Evolutionary conservation across 92 coral and sea anemone species (phyloP).

Genomic region (Zoanthus sansibaricus): DNA sequence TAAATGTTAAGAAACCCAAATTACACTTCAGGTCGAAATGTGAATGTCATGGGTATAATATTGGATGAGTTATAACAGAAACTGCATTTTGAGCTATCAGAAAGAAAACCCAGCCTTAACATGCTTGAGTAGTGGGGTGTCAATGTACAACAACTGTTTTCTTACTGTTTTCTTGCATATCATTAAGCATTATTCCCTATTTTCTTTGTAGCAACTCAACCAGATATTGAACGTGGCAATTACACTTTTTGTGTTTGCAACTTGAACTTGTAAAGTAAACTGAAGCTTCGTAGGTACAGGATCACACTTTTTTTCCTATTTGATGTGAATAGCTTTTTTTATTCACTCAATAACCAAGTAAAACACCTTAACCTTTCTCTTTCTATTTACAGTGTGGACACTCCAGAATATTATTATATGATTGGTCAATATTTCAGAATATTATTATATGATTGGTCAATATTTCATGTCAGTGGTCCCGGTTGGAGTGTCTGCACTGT

Average conservation of each 20-base stretch:
- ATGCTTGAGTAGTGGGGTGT: slow-evolving; percentile 6
- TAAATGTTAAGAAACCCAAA: slow-evolving; percentile 7
- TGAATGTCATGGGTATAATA: slow-evolving; percentile 13
- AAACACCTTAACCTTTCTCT: slow-evolving; percentile 11
- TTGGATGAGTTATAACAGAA: slow-evolving; percentile 10
- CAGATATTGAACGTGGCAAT: slow-evolving; percentile 9
- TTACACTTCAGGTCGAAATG: slow-evolving; percentile 12
- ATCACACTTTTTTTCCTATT: slow-evolving; percentile 9
- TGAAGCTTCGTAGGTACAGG: slow-evolving; percentile 16
- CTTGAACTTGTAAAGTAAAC: slow-evolving; percentile 10
- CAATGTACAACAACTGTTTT: slow-evolving; percentile 6
- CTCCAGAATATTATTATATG: slow-evolving; percentile 12
- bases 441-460: slow-evolving; percentile 1
- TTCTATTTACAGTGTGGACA: slow-evolving; percentile 11
- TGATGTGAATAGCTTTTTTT: slow-evolving; percentile 9
- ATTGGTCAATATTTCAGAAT: background rate
- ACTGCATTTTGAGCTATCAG: slow-evolving; percentile 7
- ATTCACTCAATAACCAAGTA: slow-evolving; percentile 13
- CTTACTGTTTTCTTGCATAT: background rate
- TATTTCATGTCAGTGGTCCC: slow-evolving; percentile 6
- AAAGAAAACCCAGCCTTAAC: slow-evolving; percentile 5
- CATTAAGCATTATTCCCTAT: slow-evolving; percentile 11
- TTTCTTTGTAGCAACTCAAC: slow-evolving; percentile 14
- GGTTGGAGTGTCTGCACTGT: background rate
- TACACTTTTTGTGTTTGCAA: slow-evolving; percentile 13